These are phyloP conservation scores for Cephus pygmeus DNA, from an alignment of 2,888 invertebrate species.

Conservation along the genomic window DNA sequence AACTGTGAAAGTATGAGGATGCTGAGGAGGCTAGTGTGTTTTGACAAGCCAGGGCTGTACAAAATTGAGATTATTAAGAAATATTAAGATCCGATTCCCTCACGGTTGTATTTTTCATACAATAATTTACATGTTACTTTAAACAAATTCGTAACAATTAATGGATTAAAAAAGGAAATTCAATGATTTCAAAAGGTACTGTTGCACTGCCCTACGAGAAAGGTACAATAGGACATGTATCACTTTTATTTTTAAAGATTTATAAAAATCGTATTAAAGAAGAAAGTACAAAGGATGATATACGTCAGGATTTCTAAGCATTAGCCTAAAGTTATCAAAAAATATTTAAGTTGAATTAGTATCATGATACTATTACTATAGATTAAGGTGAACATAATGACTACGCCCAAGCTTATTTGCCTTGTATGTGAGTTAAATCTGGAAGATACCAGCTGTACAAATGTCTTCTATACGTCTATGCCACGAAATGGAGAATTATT, in stretches of 20 bases:
- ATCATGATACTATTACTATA: neutral
- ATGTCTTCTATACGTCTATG: slow-evolving; percentile 48
- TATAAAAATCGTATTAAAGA: neutral
- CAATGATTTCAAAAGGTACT: neutral
- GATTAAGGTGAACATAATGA: neutral
- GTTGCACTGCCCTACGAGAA: neutral
- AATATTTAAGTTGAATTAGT: neutral
- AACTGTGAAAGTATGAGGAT: neutral
- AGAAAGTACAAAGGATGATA: neutral
- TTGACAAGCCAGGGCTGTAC: slow-evolving; percentile 6
- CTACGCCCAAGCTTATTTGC: slow-evolving; percentile 35
- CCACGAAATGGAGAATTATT: slow-evolving; percentile 43
- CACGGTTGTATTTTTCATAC: neutral
- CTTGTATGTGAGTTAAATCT: slow-evolving; percentile 42
- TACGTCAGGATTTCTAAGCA: neutral
- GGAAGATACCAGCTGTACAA: slow-evolving; percentile 36
- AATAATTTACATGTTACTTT: neutral
- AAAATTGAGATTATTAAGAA: neutral
- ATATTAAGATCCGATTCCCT: neutral
- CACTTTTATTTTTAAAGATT: neutral
- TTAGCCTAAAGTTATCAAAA: neutral
- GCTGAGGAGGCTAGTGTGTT: neutral
- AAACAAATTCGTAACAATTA: neutral
- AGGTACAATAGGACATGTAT: neutral
- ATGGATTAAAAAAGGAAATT: neutral